Evolutionary conservation across 2,888 invertebrate genomes (phyloP), one percentile per base, ranked within the genome.

Genomic region (Drosophila dives): DNA sequence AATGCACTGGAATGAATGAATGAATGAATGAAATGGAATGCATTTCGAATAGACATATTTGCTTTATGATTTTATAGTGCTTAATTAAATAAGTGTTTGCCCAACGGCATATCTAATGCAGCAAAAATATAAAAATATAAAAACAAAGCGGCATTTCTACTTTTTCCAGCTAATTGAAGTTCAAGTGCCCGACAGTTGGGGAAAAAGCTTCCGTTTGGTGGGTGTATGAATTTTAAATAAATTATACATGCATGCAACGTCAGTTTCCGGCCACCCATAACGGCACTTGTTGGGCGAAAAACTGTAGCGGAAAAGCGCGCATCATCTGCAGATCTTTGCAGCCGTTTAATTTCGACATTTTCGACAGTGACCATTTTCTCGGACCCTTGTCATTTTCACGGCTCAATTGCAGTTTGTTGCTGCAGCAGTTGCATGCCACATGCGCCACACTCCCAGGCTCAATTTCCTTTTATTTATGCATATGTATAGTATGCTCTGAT

Each of bases 311-410:
- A 72, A 71, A 64, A 64, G 56, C 55, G 56, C 55, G 71, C 60
- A 69, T 69, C 71, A 72, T 33, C 65, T 72, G 71, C 70, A 72
- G 15, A 62, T 33, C 49, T 65, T 62, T 12, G 29, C 34, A 36
- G 20, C n/a, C 50, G 54, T 61, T 67, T 42, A 67, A 69, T 69
- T 45, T 45, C 54, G 49, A 67, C 32, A 53, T 58, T 53, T 69
- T 53, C 54, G 55, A 61, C 55, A 45, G 55, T 20, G 40, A 51
- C 56, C 48, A 65, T 70, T 64, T 64, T 38, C 26, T 55, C 62
- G 61, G 75, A 33, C 63, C 51, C 75, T 64, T 83, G 81, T 82
- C 64, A 62, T 69, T 73, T 81, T 83, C 64, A 81, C 76, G 83
- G 66, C 73, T 81, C 76, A 71, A 64, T 50, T 64, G 76, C 64